Percentiles rank a stretch among this genome's conserved stretches.
Evolutionary conservation across 1,140 invertebrate genomes (phyloP).

Genomic region (Lycorma delicatula): DNA sequence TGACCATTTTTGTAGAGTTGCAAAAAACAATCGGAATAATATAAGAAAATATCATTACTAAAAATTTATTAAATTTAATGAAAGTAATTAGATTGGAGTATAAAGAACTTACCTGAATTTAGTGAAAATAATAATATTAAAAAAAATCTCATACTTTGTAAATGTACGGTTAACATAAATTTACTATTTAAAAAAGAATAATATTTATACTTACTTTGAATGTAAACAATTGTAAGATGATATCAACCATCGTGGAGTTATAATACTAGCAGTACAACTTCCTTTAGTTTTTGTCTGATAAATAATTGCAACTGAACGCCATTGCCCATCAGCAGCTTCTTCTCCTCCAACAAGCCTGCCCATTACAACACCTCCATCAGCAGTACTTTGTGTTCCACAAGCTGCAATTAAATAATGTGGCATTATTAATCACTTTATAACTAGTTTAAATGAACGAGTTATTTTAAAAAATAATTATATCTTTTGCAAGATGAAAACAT

Average conservation of each 20-base stretch:
- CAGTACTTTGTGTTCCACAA: constrained; percentile 32
- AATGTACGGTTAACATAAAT: constrained; percentile 8
- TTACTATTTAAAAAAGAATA: too few species aligned
- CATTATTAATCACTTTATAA: too few species aligned
- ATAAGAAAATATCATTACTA: too few species aligned
- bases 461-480: too few species aligned
- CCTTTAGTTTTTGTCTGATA: constrained; percentile 43
- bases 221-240: constrained; percentile 49
- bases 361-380: constrained; percentile 24
- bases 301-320: constrained; percentile 47
- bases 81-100: too few species aligned
- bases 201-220: constrained; percentile 37
- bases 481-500: too few species aligned
- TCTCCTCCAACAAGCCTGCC: constrained; percentile 44
- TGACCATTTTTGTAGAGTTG: too few species aligned
- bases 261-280: constrained; percentile 48
- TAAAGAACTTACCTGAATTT: too few species aligned
- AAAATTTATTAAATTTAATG: too few species aligned
- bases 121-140: too few species aligned
- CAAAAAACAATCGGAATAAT: too few species aligned
- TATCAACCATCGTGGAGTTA: constrained; percentile 47
- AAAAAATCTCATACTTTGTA: not conserved
- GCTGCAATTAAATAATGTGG: constrained; percentile 22
- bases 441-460: too few species aligned
- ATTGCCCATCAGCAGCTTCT: constrained; percentile 42